Conservation (phyloP, 2,888 invertebrate genomes). For the Megaustenia siamemsis region DNA sequence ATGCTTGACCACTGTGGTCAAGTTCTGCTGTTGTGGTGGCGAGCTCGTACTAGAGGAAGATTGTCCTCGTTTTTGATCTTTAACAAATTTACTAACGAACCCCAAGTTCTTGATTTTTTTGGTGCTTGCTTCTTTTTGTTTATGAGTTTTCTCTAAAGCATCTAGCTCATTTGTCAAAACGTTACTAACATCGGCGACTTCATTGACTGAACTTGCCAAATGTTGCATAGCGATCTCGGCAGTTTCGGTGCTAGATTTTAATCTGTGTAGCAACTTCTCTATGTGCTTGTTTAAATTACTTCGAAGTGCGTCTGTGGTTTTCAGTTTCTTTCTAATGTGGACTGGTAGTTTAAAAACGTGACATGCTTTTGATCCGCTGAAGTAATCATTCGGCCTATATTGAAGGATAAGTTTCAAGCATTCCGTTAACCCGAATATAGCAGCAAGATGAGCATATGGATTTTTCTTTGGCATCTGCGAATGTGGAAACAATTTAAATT, state of each 20-base stretch:
- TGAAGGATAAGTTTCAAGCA: conserved; percentile 32
- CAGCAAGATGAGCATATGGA: conserved; percentile 52
- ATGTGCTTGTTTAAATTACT: conserved; percentile 11
- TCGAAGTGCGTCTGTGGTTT: background rate
- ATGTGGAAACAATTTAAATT: conserved; percentile 11
- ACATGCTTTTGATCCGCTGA: background rate
- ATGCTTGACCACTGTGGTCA: background rate
- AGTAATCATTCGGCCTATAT: conserved; percentile 36
- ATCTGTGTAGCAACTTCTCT: conserved; percentile 21
- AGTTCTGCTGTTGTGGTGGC: background rate
- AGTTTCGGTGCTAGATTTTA: conserved; percentile 16
- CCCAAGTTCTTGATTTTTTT: background rate
- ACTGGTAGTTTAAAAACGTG: conserved; percentile 38
- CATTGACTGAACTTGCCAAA: background rate
- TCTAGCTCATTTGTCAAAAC: conserved; percentile 7
- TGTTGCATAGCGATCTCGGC: conserved; percentile 10
- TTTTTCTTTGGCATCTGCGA: conserved; percentile 9
- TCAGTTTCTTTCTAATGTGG: background rate
- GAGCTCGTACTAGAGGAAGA: background rate
- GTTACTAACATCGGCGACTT: background rate
- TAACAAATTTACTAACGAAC: background rate
- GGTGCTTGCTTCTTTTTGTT: background rate
- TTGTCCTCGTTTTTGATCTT: background rate
- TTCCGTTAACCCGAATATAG: conserved; percentile 32
- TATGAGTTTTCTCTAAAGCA: background rate